phyloP scores from a whole-genome alignment of 2,113 vertebrate species.

The Datnioides undecimradiatus region DNA sequence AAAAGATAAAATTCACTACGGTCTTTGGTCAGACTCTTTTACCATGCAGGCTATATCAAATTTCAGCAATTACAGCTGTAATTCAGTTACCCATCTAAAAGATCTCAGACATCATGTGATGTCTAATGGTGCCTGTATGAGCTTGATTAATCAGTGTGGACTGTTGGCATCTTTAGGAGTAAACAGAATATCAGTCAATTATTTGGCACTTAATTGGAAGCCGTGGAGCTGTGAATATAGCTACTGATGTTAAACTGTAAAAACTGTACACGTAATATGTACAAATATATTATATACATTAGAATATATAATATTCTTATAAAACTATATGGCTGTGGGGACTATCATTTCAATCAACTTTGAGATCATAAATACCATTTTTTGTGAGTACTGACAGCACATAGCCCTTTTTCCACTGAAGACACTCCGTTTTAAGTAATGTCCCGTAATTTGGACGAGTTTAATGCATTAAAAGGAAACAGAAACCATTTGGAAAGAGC shows the following conservation, averaged over 20 bases:
- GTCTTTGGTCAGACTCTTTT: background rate
- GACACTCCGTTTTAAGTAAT: background rate
- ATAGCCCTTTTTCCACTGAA: constrained; percentile 12
- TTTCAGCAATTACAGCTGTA: constrained; percentile 1
- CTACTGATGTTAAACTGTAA: background rate
- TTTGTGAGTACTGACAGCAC: background rate
- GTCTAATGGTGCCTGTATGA: constrained; percentile 23
- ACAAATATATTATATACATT: too few species aligned
- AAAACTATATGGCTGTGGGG: background rate
- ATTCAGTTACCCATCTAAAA: constrained; percentile 4
- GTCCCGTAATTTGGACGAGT: constrained; percentile 12
- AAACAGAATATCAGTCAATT: background rate
- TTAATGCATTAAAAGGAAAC: background rate
- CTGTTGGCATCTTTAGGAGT: background rate
- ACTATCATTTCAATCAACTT: background rate
- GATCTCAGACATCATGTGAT: constrained; percentile 44
- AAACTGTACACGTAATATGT: background rate
- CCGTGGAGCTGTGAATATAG: background rate
- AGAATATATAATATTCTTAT: background rate
- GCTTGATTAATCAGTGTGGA: constrained; percentile 6
- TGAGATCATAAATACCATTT: background rate
- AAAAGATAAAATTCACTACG: background rate
- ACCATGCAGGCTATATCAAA: background rate
- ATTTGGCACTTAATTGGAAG: background rate
- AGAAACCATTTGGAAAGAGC: constrained; percentile 17